A percentile compares a stretch with the other conserved stretches of the same genome.
Evolutionary conservation across 2,113 vertebrate genomes (phyloP).

Genomic region (Phalacrocorax brasilianus): DNA sequence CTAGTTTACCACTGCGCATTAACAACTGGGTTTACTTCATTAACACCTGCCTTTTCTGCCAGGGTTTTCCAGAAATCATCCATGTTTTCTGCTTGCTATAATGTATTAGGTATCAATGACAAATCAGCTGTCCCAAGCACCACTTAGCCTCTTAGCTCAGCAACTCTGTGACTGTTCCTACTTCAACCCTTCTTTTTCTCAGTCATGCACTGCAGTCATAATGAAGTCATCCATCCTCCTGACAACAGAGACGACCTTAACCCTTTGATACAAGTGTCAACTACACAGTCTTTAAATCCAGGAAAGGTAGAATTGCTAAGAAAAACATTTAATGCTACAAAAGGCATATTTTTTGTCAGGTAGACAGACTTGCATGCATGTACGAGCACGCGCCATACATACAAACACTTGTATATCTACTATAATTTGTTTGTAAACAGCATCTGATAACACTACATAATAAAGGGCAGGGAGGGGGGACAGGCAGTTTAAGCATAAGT

Average conservation of each 20-base stretch:
- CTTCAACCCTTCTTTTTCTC: conserved; percentile 43
- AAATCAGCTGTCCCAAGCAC: conserved; percentile 71
- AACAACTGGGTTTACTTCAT: not conserved
- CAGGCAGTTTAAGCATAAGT: not conserved
- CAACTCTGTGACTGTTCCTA: conserved; percentile 49
- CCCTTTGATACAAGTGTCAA: conserved; percentile 25
- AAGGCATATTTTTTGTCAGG: not conserved
- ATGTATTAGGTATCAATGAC: conserved; percentile 67
- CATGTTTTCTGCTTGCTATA: conserved; percentile 51
- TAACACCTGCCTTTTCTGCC: conserved; percentile 26
- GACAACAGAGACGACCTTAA: conserved; percentile 59
- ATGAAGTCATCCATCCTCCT: conserved; percentile 70
- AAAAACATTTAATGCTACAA: not conserved
- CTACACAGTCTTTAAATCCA: not conserved
- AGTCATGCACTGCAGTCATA: conserved; percentile 65
- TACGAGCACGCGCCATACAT: not conserved
- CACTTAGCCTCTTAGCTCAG: conserved; percentile 68
- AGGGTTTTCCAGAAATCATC: conserved; percentile 20
- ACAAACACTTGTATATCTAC: not conserved
- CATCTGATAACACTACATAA: not conserved
- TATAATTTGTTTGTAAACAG: not conserved
- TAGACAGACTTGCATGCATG: not conserved
- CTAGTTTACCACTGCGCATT: not conserved
- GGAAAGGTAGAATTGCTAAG: not conserved
- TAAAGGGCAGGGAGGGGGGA: not conserved